Percentiles rank a stretch among this genome's conserved stretches.
Evolutionary conservation across 2,888 invertebrate species (phyloP).

Genomic region (Amaurobius ferox): DNA sequence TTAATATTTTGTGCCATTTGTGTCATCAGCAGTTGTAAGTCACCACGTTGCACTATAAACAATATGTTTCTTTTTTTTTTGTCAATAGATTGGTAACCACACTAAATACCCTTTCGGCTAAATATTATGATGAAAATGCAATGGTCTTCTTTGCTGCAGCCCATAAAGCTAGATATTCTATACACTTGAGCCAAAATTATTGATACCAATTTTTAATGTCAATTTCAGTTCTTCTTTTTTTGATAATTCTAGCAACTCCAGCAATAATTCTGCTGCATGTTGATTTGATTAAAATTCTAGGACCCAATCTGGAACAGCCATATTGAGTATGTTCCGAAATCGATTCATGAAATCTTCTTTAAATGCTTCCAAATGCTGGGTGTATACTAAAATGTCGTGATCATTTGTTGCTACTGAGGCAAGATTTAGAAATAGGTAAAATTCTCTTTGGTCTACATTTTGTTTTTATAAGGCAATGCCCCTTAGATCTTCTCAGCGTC

Average conservation of each 20-base stretch:
- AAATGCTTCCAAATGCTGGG: not conserved
- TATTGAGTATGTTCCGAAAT: not conserved
- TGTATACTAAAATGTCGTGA: too few species aligned
- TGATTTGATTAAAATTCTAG: not conserved
- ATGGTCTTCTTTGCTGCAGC: conserved; percentile 1
- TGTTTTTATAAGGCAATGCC: too few species aligned
- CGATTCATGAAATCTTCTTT: not conserved
- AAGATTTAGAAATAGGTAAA: too few species aligned
- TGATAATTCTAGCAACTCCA: not conserved
- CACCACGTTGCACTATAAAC: too few species aligned
- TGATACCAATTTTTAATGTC: conserved; percentile 2
- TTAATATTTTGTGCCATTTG: not conserved
- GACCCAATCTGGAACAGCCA: not conserved
- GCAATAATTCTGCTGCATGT: not conserved
- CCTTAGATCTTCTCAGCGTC: too few species aligned
- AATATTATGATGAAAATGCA: not conserved
- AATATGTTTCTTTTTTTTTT: conserved; percentile 4
- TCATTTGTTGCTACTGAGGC: too few species aligned
- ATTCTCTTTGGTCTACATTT: too few species aligned
- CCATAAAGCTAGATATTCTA: not conserved
- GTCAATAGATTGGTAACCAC: not conserved
- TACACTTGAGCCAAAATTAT: not conserved
- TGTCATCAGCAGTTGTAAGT: too few species aligned
- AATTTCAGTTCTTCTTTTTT: not conserved
- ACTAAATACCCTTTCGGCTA: not conserved